These are phyloP conservation scores for Amiota minor DNA, from an alignment of 2,888 invertebrate genomes.

Conservation along the genomic window DNA sequence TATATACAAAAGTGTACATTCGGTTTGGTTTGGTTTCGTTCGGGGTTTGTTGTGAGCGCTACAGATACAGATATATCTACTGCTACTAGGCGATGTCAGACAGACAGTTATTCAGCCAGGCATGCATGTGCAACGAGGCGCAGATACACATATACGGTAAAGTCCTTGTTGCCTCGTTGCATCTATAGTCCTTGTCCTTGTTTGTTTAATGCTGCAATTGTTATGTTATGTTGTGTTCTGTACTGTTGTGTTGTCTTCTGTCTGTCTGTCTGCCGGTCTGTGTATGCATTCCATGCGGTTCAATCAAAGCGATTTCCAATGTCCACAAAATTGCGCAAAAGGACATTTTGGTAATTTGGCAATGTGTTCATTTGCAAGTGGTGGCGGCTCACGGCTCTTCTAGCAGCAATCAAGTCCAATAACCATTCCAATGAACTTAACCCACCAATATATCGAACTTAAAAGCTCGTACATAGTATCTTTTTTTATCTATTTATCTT, in stretches of 20 bases:
- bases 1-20: constrained; percentile 36
- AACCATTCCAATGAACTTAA: too few species aligned
- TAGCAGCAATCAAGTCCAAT: constrained; percentile 13
- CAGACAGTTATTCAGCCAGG: constrained; percentile 14
- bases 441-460: too few species aligned
- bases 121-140: constrained; percentile 64
- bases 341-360: constrained; percentile 67
- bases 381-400: background rate
- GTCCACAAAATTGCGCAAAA: constrained; percentile 67
- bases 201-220: constrained; percentile 66
- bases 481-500: too few species aligned
- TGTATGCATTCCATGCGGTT: constrained; percentile 60
- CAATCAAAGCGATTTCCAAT: constrained; percentile 69
- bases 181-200: constrained; percentile 56
- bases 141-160: constrained; percentile 37
- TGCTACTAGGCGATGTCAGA: background rate
- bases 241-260: constrained; percentile 31
- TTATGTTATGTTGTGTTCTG: constrained; percentile 41
- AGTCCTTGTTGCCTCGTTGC: constrained; percentile 52
- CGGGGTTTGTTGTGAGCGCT: background rate
- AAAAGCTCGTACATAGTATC: too few species aligned
- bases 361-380: constrained; percentile 40
- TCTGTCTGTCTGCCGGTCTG: background rate
- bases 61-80: background rate
- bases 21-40: background rate